Percentiles rank a stretch among this genome's conserved stretches.
Conservation (phyloP, 2,888 invertebrate genomes). For the Acleris emargana region DNA sequence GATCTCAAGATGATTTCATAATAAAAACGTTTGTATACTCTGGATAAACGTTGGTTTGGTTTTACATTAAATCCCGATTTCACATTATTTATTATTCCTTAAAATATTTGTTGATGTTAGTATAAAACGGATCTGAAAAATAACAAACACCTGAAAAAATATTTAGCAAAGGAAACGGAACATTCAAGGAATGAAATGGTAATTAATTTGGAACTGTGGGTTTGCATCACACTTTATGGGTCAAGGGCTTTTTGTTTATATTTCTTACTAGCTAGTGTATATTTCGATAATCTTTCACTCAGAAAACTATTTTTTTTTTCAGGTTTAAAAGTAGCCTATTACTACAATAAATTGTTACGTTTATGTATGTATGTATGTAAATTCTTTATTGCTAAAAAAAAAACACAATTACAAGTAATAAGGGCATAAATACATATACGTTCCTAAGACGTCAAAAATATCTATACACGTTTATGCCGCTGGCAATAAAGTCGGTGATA, state of each 20-base stretch:
- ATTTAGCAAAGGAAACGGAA: conserved; percentile 12
- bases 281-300: no score
- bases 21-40: not conserved
- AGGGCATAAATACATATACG: no score
- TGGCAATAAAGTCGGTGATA: no score
- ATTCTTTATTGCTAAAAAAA: no score
- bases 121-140: conserved; percentile 7
- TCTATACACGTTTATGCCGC: no score
- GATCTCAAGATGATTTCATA: not conserved
- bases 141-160: conserved; percentile 23
- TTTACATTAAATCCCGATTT: not conserved
- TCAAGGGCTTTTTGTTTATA: conserved; percentile 9
- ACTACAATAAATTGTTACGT: no score
- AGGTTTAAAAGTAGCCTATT: no score
- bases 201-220: conserved; percentile 11
- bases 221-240: conserved; percentile 6
- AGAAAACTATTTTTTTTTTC: no score
- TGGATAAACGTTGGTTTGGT: not conserved
- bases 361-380: no score
- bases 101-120: conserved; percentile 19
- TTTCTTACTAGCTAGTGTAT: not conserved
- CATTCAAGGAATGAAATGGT: conserved; percentile 12
- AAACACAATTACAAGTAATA: no score
- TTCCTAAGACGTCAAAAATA: no score
- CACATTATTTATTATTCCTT: not conserved